Conservation (phyloP, 1,140 invertebrate genomes). For the Drosophila takahashii region DNA sequence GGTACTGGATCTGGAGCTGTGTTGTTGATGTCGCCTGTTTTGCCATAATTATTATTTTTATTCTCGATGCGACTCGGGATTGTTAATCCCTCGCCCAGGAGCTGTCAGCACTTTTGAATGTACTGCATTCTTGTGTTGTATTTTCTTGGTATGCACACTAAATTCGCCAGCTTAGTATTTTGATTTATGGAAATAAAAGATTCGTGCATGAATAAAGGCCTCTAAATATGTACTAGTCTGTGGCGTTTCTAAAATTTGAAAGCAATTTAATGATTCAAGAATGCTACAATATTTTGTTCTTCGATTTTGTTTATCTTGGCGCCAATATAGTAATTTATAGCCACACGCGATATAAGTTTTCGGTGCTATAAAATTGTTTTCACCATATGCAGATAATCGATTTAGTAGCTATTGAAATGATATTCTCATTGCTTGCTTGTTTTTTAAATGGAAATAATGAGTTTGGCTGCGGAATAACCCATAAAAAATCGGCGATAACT, state of each 20-base stretch:
- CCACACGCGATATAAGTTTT: background rate
- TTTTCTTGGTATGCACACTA: background rate
- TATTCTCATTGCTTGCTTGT: slow-evolving; percentile 1
- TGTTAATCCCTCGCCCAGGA: slow-evolving; percentile 24
- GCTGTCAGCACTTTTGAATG: slow-evolving; percentile 19
- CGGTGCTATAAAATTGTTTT: background rate
- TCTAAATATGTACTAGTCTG: background rate
- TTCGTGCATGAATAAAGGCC: background rate
- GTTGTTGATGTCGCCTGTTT: slow-evolving; percentile 17
- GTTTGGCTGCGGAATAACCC: background rate
- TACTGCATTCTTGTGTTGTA: slow-evolving; percentile 1
- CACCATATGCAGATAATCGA: background rate
- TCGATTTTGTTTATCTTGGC: background rate
- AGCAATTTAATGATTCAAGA: background rate
- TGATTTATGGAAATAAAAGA: slow-evolving; percentile 9
- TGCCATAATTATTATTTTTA: slow-evolving; percentile 45
- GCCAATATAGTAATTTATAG: background rate
- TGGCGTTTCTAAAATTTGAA: background rate
- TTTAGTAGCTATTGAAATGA: background rate
- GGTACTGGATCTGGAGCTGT: slow-evolving; percentile 2
- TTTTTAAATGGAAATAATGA: background rate
- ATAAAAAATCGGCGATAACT: background rate
- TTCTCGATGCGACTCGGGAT: slow-evolving; percentile 7
- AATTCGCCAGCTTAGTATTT: slow-evolving; percentile 4
- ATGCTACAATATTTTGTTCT: background rate